Conservation (phyloP, 2,113 vertebrate genomes). For the Rhea pennata region DNA sequence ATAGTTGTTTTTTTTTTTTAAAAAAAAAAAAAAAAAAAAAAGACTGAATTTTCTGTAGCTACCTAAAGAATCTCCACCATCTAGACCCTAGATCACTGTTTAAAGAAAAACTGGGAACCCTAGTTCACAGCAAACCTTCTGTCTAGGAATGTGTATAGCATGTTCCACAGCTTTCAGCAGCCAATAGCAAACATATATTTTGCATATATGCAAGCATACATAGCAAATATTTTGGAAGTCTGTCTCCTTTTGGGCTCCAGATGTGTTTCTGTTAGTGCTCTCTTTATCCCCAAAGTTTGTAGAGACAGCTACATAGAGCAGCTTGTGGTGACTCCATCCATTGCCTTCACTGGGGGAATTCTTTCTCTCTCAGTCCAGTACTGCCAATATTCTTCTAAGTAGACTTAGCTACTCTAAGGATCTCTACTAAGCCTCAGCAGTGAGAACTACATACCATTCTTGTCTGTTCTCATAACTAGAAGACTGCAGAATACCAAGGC, state of each 20-base stretch:
- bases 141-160: not conserved
- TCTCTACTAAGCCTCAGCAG: not conserved
- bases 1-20: not conserved
- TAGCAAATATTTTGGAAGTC: not conserved
- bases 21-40: not conserved
- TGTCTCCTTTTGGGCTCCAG: not conserved
- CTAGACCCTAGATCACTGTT: not conserved
- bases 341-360: not conserved
- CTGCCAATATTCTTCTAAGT: not conserved
- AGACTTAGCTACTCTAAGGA: no score
- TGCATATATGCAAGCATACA: no score
- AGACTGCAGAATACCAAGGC: not conserved
- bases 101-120: not conserved
- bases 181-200: not conserved
- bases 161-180: not conserved
- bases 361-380: not conserved
- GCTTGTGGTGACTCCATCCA: not conserved
- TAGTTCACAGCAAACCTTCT: not conserved
- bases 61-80: not conserved
- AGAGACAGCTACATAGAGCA: not conserved
- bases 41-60: not conserved
- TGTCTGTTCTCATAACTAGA: not conserved
- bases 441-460: not conserved
- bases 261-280: not conserved
- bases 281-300: not conserved